A percentile compares a stretch with the other conserved stretches of the same genome.
These are phyloP conservation scores for Lasioglossum calceatum DNA, from an alignment of 2,888 invertebrate species.

Conservation along the genomic window DNA sequence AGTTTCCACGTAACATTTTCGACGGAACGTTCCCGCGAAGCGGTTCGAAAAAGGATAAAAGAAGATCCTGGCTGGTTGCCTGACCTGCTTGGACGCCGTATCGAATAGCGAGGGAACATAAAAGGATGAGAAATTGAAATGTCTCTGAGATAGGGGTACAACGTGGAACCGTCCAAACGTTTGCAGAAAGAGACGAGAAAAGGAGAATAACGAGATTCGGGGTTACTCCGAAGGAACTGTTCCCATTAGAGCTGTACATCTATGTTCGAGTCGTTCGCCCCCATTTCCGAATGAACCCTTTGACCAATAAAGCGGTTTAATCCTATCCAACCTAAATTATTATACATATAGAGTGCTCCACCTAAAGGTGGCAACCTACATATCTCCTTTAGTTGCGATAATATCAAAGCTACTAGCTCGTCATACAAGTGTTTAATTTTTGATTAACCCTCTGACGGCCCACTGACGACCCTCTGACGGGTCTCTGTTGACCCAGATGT, in stretches of 20 bases:
- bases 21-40: constrained; percentile 46
- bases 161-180: constrained; percentile 37
- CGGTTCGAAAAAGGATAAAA: constrained; percentile 52
- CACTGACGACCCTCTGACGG: background rate
- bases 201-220: background rate
- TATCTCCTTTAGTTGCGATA: background rate
- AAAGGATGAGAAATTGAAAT: constrained; percentile 72
- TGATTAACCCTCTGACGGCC: background rate
- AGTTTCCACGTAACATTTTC: constrained; percentile 55
- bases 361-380: background rate
- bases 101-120: constrained; percentile 63
- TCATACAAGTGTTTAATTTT: background rate
- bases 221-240: constrained; percentile 22
- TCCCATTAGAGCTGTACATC: constrained; percentile 6
- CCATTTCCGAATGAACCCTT: background rate
- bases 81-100: constrained; percentile 67
- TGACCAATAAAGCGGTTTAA: background rate
- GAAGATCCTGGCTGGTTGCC: constrained; percentile 64
- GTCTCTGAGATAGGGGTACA: constrained; percentile 40
- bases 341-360: background rate
- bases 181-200: constrained; percentile 9
- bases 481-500: background rate
- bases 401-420: background rate
- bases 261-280: background rate
- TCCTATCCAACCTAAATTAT: background rate